These are phyloP conservation scores for Eulithis testata DNA, from an alignment of 2,888 invertebrate species.

Conservation along the genomic window DNA sequence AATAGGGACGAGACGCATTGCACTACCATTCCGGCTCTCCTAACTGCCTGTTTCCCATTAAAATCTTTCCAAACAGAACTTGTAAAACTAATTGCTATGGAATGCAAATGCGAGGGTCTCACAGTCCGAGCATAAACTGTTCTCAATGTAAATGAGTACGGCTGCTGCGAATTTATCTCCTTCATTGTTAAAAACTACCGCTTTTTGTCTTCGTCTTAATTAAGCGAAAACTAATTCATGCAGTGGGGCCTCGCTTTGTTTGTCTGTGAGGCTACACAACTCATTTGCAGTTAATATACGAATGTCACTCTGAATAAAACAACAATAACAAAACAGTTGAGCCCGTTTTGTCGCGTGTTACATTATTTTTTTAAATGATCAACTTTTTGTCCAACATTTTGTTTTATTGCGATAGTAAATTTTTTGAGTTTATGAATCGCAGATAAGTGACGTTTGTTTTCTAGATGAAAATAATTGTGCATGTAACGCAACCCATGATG, in stretches of 20 bases:
- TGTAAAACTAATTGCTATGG: slow-evolving; percentile 75
- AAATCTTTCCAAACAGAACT: slow-evolving; percentile 57
- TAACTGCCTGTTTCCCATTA: slow-evolving; percentile 23
- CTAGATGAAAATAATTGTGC: no score
- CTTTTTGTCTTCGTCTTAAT: slow-evolving; percentile 43
- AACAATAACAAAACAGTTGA: slow-evolving; percentile 1
- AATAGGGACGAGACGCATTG: slow-evolving; percentile 1
- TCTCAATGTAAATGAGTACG: slow-evolving; percentile 72
- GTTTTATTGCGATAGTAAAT: no score
- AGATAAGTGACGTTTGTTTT: no score
- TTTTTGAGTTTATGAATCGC: no score
- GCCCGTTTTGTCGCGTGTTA: not conserved
- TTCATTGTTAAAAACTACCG: slow-evolving; percentile 46
- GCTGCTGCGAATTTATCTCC: slow-evolving; percentile 62
- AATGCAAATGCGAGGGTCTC: slow-evolving; percentile 71
- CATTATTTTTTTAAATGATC: no score
- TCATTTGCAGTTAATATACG: slow-evolving; percentile 18
- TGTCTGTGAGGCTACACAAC: slow-evolving; percentile 27
- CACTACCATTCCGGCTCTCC: slow-evolving; percentile 3
- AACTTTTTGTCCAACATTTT: no score
- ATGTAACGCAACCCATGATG: no score
- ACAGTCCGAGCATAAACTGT: slow-evolving; percentile 65
- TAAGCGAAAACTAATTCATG: slow-evolving; percentile 42
- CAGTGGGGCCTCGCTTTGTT: slow-evolving; percentile 38
- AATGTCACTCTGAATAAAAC: slow-evolving; percentile 11